A percentile compares a stretch with the other conserved stretches of the same genome.
Evolutionary conservation across 2,113 vertebrate species (phyloP).

Genomic region (Nannobrachium achirus): DNA sequence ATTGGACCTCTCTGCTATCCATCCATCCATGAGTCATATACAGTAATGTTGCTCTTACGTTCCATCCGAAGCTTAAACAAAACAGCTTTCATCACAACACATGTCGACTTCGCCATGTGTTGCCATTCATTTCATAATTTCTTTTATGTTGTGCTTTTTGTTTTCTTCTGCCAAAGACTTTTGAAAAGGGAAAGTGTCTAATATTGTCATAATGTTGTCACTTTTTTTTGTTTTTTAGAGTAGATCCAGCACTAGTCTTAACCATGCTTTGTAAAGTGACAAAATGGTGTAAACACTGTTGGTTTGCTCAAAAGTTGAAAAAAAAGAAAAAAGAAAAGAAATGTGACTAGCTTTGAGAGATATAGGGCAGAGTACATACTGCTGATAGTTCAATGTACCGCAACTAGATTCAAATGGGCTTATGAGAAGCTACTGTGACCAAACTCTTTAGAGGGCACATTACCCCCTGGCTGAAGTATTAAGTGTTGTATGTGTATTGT

Average conservation of each 20-base stretch:
- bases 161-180: conserved; percentile 74
- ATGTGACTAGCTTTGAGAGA: conserved; percentile 37
- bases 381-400: conserved; percentile 59
- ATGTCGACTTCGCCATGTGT: not conserved
- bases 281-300: conserved; percentile 64
- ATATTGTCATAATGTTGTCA: conserved; percentile 46
- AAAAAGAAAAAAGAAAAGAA: conserved; percentile 23
- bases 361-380: conserved; percentile 31
- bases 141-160: conserved; percentile 42
- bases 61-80: conserved; percentile 8
- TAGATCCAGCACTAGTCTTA: conserved; percentile 58
- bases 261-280: conserved; percentile 59
- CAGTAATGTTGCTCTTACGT: conserved; percentile 27
- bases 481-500: conserved; percentile 70
- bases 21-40: conserved; percentile 22
- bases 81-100: not conserved
- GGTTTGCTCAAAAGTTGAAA: conserved; percentile 47
- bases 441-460: conserved; percentile 46
- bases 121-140: not conserved
- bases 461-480: conserved; percentile 42
- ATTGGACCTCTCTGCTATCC: conserved; percentile 51
- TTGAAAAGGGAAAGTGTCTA: conserved; percentile 68
- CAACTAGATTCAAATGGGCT: conserved; percentile 58
- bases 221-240: conserved; percentile 31
- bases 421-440: conserved; percentile 61